phyloP scores from a whole-genome alignment of 2,797 vertebrate species.

The Masticophis lateralis region DNA sequence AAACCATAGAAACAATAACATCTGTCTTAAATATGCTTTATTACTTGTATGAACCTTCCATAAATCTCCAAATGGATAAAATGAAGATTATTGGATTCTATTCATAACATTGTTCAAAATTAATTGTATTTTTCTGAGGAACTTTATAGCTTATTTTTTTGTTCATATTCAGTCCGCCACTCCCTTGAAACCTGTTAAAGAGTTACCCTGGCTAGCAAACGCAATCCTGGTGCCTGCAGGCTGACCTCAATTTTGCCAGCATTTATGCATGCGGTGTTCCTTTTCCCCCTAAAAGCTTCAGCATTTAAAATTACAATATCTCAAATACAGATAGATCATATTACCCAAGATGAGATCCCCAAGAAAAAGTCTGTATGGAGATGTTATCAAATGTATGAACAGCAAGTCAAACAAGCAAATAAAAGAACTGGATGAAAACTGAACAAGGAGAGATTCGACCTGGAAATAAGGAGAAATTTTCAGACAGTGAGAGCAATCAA shows the following conservation, averaged over 20 bases:
- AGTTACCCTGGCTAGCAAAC: conserved; percentile 31
- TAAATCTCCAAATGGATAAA: background rate
- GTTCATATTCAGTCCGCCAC: conserved; percentile 26
- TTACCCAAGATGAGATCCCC: background rate
- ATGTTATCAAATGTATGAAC: conserved; percentile 5
- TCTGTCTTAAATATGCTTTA: background rate
- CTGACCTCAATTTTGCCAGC: conserved; percentile 21
- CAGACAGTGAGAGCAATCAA: background rate
- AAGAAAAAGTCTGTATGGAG: conserved; percentile 14
- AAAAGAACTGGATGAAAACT: background rate
- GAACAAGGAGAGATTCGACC: too few relatives aligned
- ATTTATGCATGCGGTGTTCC: background rate
- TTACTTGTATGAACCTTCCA: conserved; percentile 22
- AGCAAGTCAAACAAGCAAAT: conserved; percentile 18
- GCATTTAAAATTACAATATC: conserved; percentile 21
- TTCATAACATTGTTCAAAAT: background rate
- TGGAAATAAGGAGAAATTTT: background rate
- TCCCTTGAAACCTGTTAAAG: conserved; percentile 30
- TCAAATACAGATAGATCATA: conserved; percentile 31
- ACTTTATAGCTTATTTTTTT: conserved; percentile 1
- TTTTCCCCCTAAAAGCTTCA: conserved; percentile 13
- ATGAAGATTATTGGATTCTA: conserved; percentile 25
- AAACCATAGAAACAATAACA: conserved; percentile 25
- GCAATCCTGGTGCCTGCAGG: conserved; percentile 29
- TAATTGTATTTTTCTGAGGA: conserved; percentile 14